Conservation (phyloP, 2,797 vertebrate genomes). For the Remorina albescens region DNA sequence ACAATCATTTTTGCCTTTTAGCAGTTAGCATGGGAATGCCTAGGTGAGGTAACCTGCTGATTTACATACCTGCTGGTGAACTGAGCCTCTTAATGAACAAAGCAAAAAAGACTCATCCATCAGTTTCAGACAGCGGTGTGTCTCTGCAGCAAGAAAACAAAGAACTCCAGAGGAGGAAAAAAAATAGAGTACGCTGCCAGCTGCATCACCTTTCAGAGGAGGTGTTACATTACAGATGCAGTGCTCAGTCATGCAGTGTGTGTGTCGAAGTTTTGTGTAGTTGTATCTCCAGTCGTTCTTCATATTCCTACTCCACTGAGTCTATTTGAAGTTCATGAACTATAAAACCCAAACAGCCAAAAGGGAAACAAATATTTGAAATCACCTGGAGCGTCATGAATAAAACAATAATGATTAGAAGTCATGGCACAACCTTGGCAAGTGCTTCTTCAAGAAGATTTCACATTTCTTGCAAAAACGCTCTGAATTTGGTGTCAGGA, state of each 20-base stretch:
- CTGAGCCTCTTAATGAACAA: slow-evolving; percentile 58
- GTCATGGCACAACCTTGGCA: no score
- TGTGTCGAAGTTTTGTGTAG: no score
- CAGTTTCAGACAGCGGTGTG: slow-evolving; percentile 45
- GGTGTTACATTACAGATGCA: neutral
- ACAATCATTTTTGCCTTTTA: slow-evolving; percentile 1
- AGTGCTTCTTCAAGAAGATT: no score
- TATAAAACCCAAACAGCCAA: neutral
- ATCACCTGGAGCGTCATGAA: no score
- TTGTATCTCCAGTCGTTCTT: neutral
- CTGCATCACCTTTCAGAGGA: slow-evolving; percentile 31
- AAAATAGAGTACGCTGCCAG: slow-evolving; percentile 23
- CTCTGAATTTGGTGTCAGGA: no score
- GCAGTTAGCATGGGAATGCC: slow-evolving; percentile 25
- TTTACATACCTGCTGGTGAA: slow-evolving; percentile 45
- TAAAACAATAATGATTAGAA: no score
- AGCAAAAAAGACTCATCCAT: slow-evolving; percentile 61
- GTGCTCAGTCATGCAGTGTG: neutral
- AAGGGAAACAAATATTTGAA: neutral
- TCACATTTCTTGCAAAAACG: no score
- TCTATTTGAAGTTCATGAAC: neutral
- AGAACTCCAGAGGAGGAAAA: slow-evolving; percentile 17
- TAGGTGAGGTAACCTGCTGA: slow-evolving; percentile 33
- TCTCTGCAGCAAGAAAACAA: slow-evolving; percentile 38
- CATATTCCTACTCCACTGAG: neutral